Evolutionary conservation across 2,888 invertebrate species (phyloP), one percentile per base, ranked within the genome.

Genomic region (Agelastica alni): DNA sequence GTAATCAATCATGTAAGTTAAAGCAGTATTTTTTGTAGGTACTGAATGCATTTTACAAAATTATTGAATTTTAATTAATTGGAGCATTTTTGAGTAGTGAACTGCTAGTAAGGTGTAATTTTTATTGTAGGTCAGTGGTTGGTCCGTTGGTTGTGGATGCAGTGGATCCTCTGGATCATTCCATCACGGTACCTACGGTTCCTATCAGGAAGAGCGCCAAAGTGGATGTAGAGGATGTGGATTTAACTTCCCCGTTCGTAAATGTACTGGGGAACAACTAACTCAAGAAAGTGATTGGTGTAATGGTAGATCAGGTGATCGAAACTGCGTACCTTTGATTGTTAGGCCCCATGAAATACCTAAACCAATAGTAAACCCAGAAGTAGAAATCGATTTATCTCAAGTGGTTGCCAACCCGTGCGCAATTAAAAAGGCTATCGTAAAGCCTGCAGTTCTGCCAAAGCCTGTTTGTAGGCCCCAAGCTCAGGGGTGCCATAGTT

Each of bases 361-460:
- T 4, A 68, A 61, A 55, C 68, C 67, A 4, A 31, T 39, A 0
- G 3, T 58, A 4, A 41, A 56, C 2, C 41, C 59, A 13, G 28
- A 28, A 43, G 26, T 48, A 30, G 58, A 54, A 45, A 47, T 70
- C 16, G 61, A 60, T 14, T 32, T 49, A 2, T 7, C 20, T 7
- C 10, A 22, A 37, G 72, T 75, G 2, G 56, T 73, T 1, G 65
- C 69, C 3, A 70, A 73, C 37, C 66, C 73, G 2, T 73, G 74
- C 56, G 65, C 65, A 9, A 67, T 71, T 57, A 69, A 65, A 34
- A 68, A 66, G 45, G 69, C 71, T 31, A 70, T 75, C 18, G 74
- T 76, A 0, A 70, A 70, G 34, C 75, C 76, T 3, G 76, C 76
- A 2, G 46, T 70, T 3, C 61, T 75, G 12, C 74, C 75, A 2